Evolutionary conservation across 2,888 invertebrate species (phyloP), one percentile per base, ranked within the genome.

Genomic region (Diaperis boleti): DNA sequence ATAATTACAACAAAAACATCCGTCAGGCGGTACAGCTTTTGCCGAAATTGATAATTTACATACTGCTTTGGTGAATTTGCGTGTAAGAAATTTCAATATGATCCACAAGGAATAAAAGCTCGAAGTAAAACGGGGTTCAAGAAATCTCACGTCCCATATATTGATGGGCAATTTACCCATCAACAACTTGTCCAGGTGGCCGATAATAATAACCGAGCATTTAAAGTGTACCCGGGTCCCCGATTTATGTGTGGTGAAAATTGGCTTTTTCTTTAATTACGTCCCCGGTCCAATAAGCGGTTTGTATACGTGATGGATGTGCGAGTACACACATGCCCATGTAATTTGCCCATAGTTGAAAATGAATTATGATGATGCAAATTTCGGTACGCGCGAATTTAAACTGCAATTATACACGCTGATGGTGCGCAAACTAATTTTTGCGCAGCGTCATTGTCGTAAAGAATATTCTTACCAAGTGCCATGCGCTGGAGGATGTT

Each of bases 341-440:
- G 66, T 66, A 72, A 72, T 71, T 70, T 71, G 60, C 47, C 57
- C 63, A 66, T 70, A 67, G 70, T 67, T 59, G 69, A 68, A 59
- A 69, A 71, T 74, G 72, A 74, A 72, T 72, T 74, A 74, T 73
- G 74, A 73, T 70, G 72, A 70, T 73, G 74, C 73, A 72, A 72
- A 74, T 72, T 73, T 73, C 60, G 63, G 67, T 66, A 67, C 62
- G 68, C 62, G 68, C 49, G 66, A 68, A 68, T 69, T 69, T 69
- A 68, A 67, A 67, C 69, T 65, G 65, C 69, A 69, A 69, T 69
- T 69, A 69, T 67, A 65, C 67, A 71, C 64, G 70, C 64, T 65
- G 69, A 69, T 67, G 67, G 60, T 59, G 65, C 68, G 61, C 59
- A 59, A 62, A 64, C 66, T 66, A 64, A 66, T 65, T 71, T 70